phyloP scores from a whole-genome alignment of 2,888 invertebrate genomes.

The Orchesellides sinensis region DNA sequence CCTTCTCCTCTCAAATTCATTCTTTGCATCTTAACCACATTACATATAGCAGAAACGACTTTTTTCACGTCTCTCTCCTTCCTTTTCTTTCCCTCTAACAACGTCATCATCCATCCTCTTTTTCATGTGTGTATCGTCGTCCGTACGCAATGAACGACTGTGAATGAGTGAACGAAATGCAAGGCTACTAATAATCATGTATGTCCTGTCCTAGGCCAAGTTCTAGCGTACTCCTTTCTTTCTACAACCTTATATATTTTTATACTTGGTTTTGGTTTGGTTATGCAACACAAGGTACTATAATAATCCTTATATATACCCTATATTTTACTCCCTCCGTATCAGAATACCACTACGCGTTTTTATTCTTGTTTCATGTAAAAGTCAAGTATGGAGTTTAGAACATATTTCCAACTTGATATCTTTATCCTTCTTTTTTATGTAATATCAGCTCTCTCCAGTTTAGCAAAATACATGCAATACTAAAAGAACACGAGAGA shows the following conservation, averaged over 20 bases:
- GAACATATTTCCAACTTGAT: neutral
- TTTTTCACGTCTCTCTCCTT: neutral
- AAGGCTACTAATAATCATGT: conserved; percentile 66
- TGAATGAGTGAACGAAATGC: conserved; percentile 62
- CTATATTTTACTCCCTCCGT: neutral
- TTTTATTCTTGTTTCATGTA: neutral
- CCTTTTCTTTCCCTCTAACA: neutral
- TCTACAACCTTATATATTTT: conserved; percentile 6
- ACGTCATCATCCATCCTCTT: neutral
- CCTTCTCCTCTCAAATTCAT: neutral
- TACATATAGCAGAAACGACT: neutral
- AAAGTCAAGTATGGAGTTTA: too few species aligned
- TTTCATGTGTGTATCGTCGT: conserved; percentile 55
- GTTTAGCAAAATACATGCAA: too few species aligned
- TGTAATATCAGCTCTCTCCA: conserved; percentile 21
- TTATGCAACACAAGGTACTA: neutral
- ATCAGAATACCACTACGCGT: neutral
- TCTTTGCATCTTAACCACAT: neutral
- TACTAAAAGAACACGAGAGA: neutral
- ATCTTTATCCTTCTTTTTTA: conserved; percentile 30
- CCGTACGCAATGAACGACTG: conserved; percentile 64
- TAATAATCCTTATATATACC: conserved; percentile 1
- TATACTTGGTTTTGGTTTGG: too few species aligned
- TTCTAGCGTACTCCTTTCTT: conserved; percentile 13
- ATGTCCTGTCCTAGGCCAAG: conserved; percentile 44